These are phyloP conservation scores for Garrulus glandarius DNA, from an alignment of 2,797 vertebrate genomes.

Conservation along the genomic window DNA sequence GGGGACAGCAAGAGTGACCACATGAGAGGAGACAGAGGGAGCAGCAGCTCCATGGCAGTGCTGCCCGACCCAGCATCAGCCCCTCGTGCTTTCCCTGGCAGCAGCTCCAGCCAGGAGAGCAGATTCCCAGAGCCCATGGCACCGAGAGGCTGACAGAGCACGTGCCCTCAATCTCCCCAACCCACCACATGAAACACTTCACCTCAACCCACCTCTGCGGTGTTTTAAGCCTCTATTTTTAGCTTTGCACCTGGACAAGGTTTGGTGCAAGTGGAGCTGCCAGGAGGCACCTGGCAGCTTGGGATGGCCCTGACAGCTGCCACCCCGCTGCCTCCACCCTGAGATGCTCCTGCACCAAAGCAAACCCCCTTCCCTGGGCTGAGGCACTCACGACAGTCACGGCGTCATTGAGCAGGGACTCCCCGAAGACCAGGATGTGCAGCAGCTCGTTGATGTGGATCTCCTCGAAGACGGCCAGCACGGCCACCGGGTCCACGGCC, in stretches of 20 bases:
- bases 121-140: background rate
- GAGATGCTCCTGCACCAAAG: fast-evolving
- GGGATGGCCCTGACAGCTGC: background rate
- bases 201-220: background rate
- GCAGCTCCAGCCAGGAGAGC: background rate
- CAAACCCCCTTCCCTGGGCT: fast-evolving
- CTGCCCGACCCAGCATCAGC: background rate
- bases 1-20: background rate
- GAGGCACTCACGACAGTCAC: constrained; percentile 89
- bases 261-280: background rate
- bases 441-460: constrained; percentile 98
- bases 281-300: background rate
- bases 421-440: constrained; percentile 96
- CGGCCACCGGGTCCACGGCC: constrained; percentile 94
- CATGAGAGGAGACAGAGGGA: fast-evolving
- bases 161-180: background rate
- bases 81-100: background rate
- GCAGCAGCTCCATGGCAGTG: background rate
- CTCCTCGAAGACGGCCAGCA: constrained; percentile 97
- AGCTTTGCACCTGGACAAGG: background rate
- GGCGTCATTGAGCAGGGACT: constrained; percentile 95
- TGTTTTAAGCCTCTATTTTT: background rate
- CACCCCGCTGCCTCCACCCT: background rate
- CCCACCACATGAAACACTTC: background rate
- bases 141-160: background rate